Base-by-base conservation (phyloP, 2,113 vertebrate genomes). In the Aramus guarauna region DNA sequence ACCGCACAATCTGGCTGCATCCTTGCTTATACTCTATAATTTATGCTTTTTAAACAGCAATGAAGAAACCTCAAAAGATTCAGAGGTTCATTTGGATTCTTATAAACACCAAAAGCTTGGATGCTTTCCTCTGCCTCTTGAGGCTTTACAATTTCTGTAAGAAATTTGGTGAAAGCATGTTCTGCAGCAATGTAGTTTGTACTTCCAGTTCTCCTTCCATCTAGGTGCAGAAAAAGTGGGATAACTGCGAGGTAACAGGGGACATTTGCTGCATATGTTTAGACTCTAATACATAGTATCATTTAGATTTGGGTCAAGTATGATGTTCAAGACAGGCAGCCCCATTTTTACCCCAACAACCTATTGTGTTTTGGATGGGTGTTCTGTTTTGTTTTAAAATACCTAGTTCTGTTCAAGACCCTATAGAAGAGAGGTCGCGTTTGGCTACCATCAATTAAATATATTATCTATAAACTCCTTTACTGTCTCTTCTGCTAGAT, bases 1-100 rank as follows among this genome's bases (percentile, higher is more conserved):
- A 79, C 94, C 87, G 86, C 74, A 67, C 95, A 97, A 97, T 97
- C 94, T 97, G 93, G 58, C 91, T 92, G 67, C 91, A 85, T 96
- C 87, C 89, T 90, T 94, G 90, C 84, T 95, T 87, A 55, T 96
- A 7, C 66, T 91, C 78, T 58, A 7, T 95, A 96, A 94, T 97
- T 94, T 94, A 94, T 95, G 97, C 77, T 95, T 92, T 94, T 96
- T 88, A 85, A 94, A 90, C 67, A 96, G 84, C 73, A 50, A 36
- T 36, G 92, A 69, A 79, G 67, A 91, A 94, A 85, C 71, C 81
- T 96, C 80, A 63, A 32, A 96, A 87, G 87, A 95, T 94, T 95
- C 74, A 43, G 91, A 88, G 78, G 50, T 94, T 95, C 95, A 62
- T 91, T 95, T 88, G 84, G 86, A 92, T 93, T 96, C 77, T 85